Base-by-base conservation (phyloP, 2,113 vertebrate genomes). In the Epinephelus fuscoguttatus region DNA sequence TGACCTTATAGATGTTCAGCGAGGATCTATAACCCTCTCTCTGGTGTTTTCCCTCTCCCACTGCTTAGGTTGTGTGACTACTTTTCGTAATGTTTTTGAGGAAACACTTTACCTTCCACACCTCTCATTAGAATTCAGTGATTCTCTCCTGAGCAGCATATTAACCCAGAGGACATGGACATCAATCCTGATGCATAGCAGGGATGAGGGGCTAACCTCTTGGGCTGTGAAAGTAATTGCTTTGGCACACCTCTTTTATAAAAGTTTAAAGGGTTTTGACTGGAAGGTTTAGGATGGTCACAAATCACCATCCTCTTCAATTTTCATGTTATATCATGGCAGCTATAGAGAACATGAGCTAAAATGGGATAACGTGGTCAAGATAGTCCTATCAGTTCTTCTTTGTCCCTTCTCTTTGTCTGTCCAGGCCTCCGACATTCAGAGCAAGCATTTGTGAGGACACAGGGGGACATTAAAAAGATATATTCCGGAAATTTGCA, bases 91-190 rank as follows among this genome's bases (percentile, higher is more conserved):
- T 25, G 49, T 25, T 49, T 37, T 19, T 12, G 53, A n/a, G 10
- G 14, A 50, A 42, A 52, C 55, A 50, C 15, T 61, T 62, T 50
- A 23, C 67, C 40, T 66, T 60, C 12, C 30, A 52, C 30, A n/a
- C 27, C 12, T 59, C 42, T 59, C 19, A 27, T 67, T 37, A 23
- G 23, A 72, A 12, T 53, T 33, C 18, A 45, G 23, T 67, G 13
- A 15, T 14, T 56, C 80, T 7, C 49, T 18, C 14, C 19, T 27
- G 21, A 7, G 70, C 59, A 33, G 49, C 25, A 47, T 47, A 27
- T 67, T 66, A 56, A 45, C 37, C 50, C 62, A 47, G 73, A 64
- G 21, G 62, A 25, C 21, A 37, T 19, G 63, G 59, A 63, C 57
- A 75, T 52, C 12, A 47, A 40, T 40, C 72, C 59, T 37, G 47